Percentiles rank a stretch among this genome's conserved stretches.
Evolutionary conservation across 2,113 vertebrate species (phyloP).

Genomic region (Prolemur simus): DNA sequence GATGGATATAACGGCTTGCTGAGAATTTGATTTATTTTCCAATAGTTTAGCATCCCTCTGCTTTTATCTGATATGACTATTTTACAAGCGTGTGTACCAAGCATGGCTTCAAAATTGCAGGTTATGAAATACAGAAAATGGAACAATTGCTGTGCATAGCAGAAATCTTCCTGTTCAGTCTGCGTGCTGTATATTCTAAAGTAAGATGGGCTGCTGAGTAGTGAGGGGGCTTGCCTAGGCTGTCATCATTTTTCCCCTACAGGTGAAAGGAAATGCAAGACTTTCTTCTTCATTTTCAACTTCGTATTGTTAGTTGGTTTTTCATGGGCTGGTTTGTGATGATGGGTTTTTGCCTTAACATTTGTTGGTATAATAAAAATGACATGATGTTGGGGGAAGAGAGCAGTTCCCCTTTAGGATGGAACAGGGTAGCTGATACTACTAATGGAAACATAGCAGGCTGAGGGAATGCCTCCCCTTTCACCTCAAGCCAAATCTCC

Average conservation of each 20-base stretch:
- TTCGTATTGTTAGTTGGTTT: conserved; percentile 78
- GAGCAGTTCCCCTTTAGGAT: conserved; percentile 54
- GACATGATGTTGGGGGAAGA: conserved; percentile 63
- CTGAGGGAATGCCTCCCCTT: neutral
- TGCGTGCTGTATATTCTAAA: conserved; percentile 60
- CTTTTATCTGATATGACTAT: conserved; percentile 79
- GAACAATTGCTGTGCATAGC: conserved; percentile 77
- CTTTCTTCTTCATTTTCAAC: conserved; percentile 74
- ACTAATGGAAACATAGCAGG: neutral
- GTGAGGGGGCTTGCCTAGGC: conserved; percentile 71
- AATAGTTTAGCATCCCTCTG: conserved; percentile 64
- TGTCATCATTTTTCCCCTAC: conserved; percentile 74
- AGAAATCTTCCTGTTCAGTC: conserved; percentile 76
- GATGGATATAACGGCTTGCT: conserved; percentile 68
- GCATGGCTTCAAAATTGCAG: conserved; percentile 73
- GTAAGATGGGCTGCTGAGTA: conserved; percentile 75
- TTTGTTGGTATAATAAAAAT: conserved; percentile 78
- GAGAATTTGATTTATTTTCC: conserved; percentile 76
- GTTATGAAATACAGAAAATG: conserved; percentile 80
- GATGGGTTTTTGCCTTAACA: conserved; percentile 75
- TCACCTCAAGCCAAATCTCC: neutral
- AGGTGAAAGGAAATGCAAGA: conserved; percentile 76
- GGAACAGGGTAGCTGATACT: conserved; percentile 60
- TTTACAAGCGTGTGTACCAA: conserved; percentile 77
- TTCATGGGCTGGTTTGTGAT: conserved; percentile 74